Conservation (phyloP, 2,888 invertebrate species). For the Phasia obesa region DNA sequence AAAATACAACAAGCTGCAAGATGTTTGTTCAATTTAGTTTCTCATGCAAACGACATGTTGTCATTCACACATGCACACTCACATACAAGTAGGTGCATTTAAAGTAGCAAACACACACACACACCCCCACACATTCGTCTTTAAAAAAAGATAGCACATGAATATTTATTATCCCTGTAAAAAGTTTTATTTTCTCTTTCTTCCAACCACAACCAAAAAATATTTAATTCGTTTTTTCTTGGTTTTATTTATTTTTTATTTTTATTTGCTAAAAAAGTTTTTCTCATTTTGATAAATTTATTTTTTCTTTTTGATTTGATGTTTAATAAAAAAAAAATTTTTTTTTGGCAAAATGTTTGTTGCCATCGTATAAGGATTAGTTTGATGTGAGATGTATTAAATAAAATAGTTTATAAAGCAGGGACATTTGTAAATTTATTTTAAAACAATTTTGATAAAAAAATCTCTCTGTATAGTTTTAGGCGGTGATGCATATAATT, state of each 20-base stretch:
- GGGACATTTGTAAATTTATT: conserved; percentile 34
- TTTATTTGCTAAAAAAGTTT: conserved; percentile 3
- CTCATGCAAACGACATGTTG: neutral
- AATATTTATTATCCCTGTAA: conserved; percentile 58
- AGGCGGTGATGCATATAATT: conserved; percentile 67
- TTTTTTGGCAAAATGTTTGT: neutral
- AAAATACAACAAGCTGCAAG: conserved; percentile 8
- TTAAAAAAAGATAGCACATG: conserved; percentile 49
- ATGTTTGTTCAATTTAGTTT: conserved; percentile 29
- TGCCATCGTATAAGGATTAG: conserved; percentile 10
- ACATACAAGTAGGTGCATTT: neutral
- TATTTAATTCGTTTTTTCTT: conserved; percentile 24
- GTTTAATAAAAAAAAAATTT: conserved; percentile 4
- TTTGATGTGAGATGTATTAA: neutral
- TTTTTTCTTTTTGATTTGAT: conserved; percentile 1
- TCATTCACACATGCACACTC: neutral
- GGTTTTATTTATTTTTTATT: conserved; percentile 71
- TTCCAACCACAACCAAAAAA: neutral
- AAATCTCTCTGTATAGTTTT: conserved; percentile 22
- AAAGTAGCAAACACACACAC: too few species aligned
- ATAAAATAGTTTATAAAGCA: conserved; percentile 3
- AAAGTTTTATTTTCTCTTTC: conserved; percentile 29
- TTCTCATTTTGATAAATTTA: neutral
- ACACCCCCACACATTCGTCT: neutral
- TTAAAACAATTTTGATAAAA: conserved; percentile 14